These are phyloP conservation scores for Balaenoptera acutorostrata DNA, from an alignment of 2,113 vertebrate species.

Conservation along the genomic window DNA sequence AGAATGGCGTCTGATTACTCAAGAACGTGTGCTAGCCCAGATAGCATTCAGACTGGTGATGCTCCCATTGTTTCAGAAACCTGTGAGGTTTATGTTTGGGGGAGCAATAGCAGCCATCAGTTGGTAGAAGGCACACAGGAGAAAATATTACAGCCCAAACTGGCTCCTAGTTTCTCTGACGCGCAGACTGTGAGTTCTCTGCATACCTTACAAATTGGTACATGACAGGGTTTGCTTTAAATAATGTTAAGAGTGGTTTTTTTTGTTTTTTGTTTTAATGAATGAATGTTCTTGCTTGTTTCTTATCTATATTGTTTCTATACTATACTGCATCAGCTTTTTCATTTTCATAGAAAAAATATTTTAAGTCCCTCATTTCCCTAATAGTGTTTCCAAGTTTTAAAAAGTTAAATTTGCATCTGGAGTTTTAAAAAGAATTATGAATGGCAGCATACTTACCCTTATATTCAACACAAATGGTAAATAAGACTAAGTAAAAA, in stretches of 20 bases:
- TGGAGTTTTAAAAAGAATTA: conserved; percentile 17
- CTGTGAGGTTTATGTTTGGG: conserved; percentile 94
- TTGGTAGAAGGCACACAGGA: conserved; percentile 90
- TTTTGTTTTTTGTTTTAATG: not conserved
- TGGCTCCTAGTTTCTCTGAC: conserved; percentile 89
- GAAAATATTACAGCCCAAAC: conserved; percentile 89
- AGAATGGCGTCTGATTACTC: conserved; percentile 94
- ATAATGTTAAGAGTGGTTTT: not conserved
- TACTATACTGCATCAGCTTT: not conserved
- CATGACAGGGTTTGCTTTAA: not conserved
- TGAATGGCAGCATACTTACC: not conserved
- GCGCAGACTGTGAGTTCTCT: conserved; percentile 86
- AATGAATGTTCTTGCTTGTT: not conserved
- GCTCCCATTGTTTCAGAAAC: conserved; percentile 93
- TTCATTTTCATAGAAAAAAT: conserved; percentile 35
- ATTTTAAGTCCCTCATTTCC: not conserved
- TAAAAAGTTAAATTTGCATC: conserved; percentile 4
- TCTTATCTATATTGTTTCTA: conserved; percentile 4
- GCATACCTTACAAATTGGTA: not conserved
- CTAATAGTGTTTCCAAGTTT: conserved; percentile 7
- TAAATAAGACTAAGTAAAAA: conserved; percentile 18
- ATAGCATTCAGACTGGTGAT: conserved; percentile 94
- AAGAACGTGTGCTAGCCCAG: conserved; percentile 94
- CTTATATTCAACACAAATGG: not conserved
- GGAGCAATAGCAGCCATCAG: conserved; percentile 90